A percentile compares a stretch with the other conserved stretches of the same genome.
These are phyloP conservation scores for Drosophila ficusphila DNA, from an alignment of 1,140 invertebrate species.

Conservation along the genomic window DNA sequence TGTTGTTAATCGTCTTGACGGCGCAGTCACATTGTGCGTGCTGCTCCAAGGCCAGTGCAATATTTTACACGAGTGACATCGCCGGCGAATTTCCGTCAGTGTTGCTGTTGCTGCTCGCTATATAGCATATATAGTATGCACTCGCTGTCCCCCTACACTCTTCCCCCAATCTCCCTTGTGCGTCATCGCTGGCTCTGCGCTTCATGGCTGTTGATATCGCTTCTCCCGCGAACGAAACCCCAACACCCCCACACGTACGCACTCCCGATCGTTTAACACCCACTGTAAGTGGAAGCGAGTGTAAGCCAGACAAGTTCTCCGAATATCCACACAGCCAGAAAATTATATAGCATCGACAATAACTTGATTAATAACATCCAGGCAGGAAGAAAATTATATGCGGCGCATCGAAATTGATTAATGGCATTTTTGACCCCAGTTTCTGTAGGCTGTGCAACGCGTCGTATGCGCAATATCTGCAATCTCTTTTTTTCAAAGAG, in stretches of 20 bases:
- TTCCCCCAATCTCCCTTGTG: conserved; percentile 6
- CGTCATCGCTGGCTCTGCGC: conserved; percentile 55
- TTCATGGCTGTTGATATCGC: conserved; percentile 56
- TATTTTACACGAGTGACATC: conserved; percentile 70
- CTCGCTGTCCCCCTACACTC: neutral
- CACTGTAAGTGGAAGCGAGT: conserved; percentile 31
- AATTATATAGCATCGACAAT: conserved; percentile 1
- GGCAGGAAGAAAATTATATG: neutral
- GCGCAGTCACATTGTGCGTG: conserved; percentile 70
- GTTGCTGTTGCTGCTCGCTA: conserved; percentile 7
- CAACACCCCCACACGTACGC: conserved; percentile 25
- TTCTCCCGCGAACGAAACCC: conserved; percentile 9
- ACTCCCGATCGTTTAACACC: conserved; percentile 30
- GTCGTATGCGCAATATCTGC: neutral
- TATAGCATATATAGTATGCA: neutral
- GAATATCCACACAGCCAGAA: conserved; percentile 34
- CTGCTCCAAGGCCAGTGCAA: conserved; percentile 77
- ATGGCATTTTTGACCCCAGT: neutral
- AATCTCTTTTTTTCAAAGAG: neutral
- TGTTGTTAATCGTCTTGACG: conserved; percentile 79
- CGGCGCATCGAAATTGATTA: neutral
- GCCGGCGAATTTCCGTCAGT: conserved; percentile 66
- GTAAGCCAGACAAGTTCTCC: conserved; percentile 25
- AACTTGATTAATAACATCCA: conserved; percentile 8
- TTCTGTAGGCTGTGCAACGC: neutral